These are phyloP conservation scores for Scophthalmus maximus DNA, from an alignment of 2,113 vertebrate genomes.

Conservation along the genomic window DNA sequence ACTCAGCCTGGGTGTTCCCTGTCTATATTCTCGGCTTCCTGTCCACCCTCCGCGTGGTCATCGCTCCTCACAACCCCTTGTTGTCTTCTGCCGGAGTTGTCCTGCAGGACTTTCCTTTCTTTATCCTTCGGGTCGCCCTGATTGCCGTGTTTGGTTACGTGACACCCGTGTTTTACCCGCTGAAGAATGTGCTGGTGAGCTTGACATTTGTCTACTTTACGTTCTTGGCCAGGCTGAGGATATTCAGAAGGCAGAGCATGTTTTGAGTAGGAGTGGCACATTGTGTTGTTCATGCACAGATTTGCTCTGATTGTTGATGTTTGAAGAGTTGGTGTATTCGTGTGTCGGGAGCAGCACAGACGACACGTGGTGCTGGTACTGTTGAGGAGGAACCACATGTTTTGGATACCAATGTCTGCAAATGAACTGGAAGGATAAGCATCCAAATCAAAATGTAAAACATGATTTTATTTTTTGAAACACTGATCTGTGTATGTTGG, in stretches of 20 bases:
- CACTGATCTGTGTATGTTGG: background rate
- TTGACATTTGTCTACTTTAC: slow-evolving; percentile 85
- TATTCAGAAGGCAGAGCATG: slow-evolving; percentile 75
- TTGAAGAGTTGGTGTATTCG: slow-evolving; percentile 28
- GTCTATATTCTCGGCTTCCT: slow-evolving; percentile 83
- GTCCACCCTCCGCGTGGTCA: slow-evolving; percentile 78
- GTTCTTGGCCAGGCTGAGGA: slow-evolving; percentile 75
- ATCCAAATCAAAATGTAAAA: slow-evolving; percentile 20
- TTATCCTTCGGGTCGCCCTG: slow-evolving; percentile 81
- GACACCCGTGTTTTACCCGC: slow-evolving; percentile 82
- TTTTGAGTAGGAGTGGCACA: slow-evolving; percentile 70
- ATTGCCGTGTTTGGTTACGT: slow-evolving; percentile 76
- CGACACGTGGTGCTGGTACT: background rate
- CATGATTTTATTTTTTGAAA: background rate
- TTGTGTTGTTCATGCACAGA: slow-evolving; percentile 19
- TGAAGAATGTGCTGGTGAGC: slow-evolving; percentile 84
- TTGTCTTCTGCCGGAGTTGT: slow-evolving; percentile 70
- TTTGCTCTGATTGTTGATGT: slow-evolving; percentile 19
- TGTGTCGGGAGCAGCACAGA: slow-evolving; percentile 24
- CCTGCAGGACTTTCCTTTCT: slow-evolving; percentile 86
- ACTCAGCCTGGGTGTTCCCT: slow-evolving; percentile 83
- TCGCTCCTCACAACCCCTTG: slow-evolving; percentile 79
- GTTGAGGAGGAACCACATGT: background rate
- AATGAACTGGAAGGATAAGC: background rate
- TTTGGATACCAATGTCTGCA: slow-evolving; percentile 20